Base-by-base conservation (phyloP, 2,888 invertebrate genomes). In the Dynastes grantii region DNA sequence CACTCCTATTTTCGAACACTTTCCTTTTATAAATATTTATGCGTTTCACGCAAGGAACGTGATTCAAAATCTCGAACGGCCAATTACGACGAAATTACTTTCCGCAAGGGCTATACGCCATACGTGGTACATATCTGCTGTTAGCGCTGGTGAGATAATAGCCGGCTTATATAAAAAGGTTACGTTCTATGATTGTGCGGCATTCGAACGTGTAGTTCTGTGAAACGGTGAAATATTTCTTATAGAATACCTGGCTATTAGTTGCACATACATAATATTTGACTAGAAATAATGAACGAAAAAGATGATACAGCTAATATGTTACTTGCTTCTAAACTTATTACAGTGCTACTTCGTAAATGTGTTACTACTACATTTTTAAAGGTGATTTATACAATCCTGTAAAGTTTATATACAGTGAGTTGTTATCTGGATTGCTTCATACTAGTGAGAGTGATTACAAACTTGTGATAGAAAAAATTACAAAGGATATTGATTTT, bases 1-100 rank as follows among this genome's bases (percentile, higher is more conserved):
- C n/a, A 13, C 53, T 29, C 16, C 27, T 11, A 73, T 73, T 73
- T 73, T 58, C 37, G 22, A 58, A 37, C 9, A 73, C 73, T 73
- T 73, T 73, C 73, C 9, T 55, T 73, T 73, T 58, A 73, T 73
- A 73, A 55, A 73, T 73, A 73, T 73, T 73, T 32, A 73, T 73
- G 58, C 58, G 22, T 11, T 55, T 58, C 37, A 40, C 40, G 22
- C 27, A 40, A 61, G 40, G 16, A 55, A 71, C 53, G 16, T 53
- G 32, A 45, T 67, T 71, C 55, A 55, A 58, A 73, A 73, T 73
- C 58, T 32, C 27, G 22, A 58, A 58, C 37, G 13, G 22, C 1
- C 73, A 73, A 58, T 73, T 73, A 61, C 11, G 37, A 58, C 73
- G 22, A 40, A 73, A 73, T 73, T 58, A 73, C 73, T 73, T 73